phyloP scores from a whole-genome alignment of 2,888 invertebrate species.

The Lepeophtheirus nordmannii region DNA sequence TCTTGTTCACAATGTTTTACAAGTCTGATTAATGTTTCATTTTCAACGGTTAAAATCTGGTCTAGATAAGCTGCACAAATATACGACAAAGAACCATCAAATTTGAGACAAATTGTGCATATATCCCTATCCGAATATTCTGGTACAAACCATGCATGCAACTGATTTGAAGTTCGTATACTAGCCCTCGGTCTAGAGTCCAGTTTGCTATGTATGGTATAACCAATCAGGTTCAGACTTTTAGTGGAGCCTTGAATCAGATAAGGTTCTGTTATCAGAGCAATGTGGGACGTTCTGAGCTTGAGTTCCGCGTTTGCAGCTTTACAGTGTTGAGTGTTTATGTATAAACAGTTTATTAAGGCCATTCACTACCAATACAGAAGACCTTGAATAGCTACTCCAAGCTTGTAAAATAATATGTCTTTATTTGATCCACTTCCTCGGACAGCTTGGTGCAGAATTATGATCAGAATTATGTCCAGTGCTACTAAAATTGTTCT shows the following conservation, averaged over 20 bases:
- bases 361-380: not conserved
- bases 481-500: too few species aligned
- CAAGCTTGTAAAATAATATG: not conserved
- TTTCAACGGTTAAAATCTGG: not conserved
- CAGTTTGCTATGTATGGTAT: not conserved
- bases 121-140: not conserved
- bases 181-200: not conserved
- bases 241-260: conserved; percentile 1
- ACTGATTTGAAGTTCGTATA: not conserved
- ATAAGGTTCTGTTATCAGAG: not conserved
- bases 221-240: not conserved
- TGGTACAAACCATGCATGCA: not conserved
- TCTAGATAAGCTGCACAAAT: conserved; percentile 1
- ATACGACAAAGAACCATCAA: not conserved
- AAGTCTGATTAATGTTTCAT: not conserved
- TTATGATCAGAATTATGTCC: too few species aligned
- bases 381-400: not conserved
- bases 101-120: not conserved
- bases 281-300: not conserved
- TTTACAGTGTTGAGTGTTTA: not conserved
- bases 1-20: not conserved
- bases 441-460: too few species aligned
- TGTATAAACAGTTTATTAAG: not conserved
- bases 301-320: not conserved
- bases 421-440: too few species aligned